Conservation (phyloP, 2,113 vertebrate genomes). For the Pachyramphus minor region DNA sequence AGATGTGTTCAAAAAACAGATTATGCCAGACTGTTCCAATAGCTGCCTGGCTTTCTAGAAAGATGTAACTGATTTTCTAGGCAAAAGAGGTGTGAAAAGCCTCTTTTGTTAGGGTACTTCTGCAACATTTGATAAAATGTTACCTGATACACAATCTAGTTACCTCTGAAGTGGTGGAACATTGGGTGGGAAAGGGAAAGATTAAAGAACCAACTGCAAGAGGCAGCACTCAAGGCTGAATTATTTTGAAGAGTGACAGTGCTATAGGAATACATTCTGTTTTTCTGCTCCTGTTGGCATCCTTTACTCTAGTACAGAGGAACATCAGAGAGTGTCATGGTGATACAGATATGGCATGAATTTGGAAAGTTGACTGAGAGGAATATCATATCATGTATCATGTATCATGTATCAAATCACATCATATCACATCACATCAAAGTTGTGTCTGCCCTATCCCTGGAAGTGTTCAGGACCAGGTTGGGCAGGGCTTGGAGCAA, state of each 20-base stretch:
- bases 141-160: background rate
- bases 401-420: too few species aligned
- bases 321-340: background rate
- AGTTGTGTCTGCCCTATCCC: background rate
- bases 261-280: background rate
- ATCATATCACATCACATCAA: too few species aligned
- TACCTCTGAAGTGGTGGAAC: background rate
- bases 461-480: background rate
- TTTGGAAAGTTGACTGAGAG: background rate
- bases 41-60: background rate
- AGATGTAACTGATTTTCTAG: background rate
- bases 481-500: background rate
- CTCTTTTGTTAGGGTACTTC: background rate
- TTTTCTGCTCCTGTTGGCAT: background rate
- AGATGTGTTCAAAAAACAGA: background rate
- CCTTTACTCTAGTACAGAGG: background rate
- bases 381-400: background rate
- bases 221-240: background rate
- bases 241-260: background rate
- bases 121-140: background rate
- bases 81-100: background rate
- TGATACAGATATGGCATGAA: background rate
- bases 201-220: background rate
- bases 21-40: background rate
- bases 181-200: background rate